These are phyloP conservation scores for Crocuta crocuta DNA, from an alignment of 2,113 vertebrate genomes.

Conservation along the genomic window DNA sequence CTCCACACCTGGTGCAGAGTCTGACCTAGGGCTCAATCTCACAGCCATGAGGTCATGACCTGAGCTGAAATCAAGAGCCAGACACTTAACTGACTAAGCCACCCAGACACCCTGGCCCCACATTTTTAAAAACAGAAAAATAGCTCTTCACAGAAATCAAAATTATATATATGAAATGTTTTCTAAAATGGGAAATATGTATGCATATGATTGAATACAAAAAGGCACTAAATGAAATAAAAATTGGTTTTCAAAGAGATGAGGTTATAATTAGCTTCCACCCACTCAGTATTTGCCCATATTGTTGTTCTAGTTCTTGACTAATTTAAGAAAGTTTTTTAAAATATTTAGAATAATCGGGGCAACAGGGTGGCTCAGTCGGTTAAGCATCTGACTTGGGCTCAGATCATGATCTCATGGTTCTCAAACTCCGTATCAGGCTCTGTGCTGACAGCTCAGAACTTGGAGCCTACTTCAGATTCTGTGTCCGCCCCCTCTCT, in stretches of 20 bases:
- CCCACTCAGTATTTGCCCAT: not conserved
- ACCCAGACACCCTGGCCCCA: not conserved
- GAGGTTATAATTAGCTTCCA: not conserved
- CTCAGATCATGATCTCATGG: too few relatives aligned
- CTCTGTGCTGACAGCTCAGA: too few relatives aligned
- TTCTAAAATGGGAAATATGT: not conserved
- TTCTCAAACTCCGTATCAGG: too few relatives aligned
- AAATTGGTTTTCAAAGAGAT: slow-evolving; percentile 22
- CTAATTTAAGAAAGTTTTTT: not conserved
- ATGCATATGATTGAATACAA: not conserved
- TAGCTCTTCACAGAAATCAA: not conserved
- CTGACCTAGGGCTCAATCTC: too few relatives aligned
- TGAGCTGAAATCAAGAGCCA: not conserved
- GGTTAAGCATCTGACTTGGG: too few relatives aligned
- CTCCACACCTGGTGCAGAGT: too few relatives aligned
- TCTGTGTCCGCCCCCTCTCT: too few relatives aligned
- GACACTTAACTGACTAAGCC: not conserved
- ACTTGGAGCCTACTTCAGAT: too few relatives aligned
- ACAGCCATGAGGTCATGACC: too few relatives aligned
- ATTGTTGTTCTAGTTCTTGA: slow-evolving; percentile 13
- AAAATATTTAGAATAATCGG: too few relatives aligned
- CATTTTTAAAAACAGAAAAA: slow-evolving; percentile 14
- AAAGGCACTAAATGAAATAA: not conserved
- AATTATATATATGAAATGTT: not conserved
- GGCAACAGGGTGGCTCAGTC: too few relatives aligned